A percentile compares a stretch with the other conserved stretches of the same genome.
These are phyloP conservation scores for Phalacrocorax carbo DNA, from an alignment of 2,113 vertebrate species.

Conservation along the genomic window DNA sequence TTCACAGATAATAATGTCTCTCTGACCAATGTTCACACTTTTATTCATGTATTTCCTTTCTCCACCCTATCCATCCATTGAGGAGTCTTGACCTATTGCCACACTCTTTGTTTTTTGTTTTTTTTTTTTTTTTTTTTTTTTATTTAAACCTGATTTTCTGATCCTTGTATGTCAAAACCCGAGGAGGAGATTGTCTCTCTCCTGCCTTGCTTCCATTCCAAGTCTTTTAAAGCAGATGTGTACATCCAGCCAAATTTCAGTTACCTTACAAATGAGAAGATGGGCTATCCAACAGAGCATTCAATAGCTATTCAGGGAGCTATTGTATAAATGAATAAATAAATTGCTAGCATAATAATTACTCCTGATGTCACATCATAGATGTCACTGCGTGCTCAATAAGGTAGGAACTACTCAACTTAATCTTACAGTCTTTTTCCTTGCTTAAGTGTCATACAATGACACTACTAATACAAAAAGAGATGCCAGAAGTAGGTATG, in stretches of 20 bases:
- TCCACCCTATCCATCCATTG: neutral
- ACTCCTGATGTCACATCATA: neutral
- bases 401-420: neutral
- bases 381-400: neutral
- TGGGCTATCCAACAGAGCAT: neutral
- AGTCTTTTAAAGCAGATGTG: neutral
- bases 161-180: neutral
- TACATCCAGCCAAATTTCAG: neutral
- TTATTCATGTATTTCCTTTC: neutral
- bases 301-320: neutral
- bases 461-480: neutral
- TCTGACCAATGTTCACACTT: neutral
- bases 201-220: neutral
- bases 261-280: neutral
- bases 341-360: neutral
- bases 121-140: neutral
- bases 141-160: neutral
- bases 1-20: neutral
- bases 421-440: neutral
- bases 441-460: neutral
- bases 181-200: neutral
- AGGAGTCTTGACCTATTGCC: neutral
- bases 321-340: neutral
- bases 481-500: neutral
- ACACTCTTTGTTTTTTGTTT: neutral